Conservation (phyloP, 1,140 invertebrate genomes). For the Musca vetustissima region DNA sequence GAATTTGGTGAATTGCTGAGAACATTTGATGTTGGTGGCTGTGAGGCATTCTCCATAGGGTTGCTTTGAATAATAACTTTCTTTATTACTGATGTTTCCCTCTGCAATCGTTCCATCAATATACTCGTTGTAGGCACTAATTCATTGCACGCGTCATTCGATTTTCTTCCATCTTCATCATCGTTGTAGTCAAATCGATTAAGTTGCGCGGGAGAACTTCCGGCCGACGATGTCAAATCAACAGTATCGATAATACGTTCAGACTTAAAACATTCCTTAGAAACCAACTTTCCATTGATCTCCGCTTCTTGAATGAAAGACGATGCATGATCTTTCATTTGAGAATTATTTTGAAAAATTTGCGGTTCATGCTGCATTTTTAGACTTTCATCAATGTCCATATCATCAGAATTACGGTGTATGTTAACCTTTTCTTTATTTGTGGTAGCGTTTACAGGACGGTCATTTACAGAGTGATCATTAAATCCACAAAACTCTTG, state of each 20-base stretch:
- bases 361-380: constrained; percentile 48
- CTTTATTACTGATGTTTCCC: constrained; percentile 28
- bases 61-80: constrained; percentile 13
- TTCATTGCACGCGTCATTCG: too few species aligned
- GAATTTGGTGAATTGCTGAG: background rate
- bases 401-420: constrained; percentile 49
- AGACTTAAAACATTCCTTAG: constrained; percentile 20
- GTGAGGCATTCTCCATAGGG: background rate
- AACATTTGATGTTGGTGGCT: background rate
- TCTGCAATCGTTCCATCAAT: constrained; percentile 28
- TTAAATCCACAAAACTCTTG: constrained; percentile 45
- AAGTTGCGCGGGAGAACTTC: constrained; percentile 41
- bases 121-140: constrained; percentile 6
- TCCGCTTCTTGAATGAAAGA: background rate
- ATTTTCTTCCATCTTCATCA: background rate
- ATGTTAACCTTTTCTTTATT: background rate
- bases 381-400: constrained; percentile 51
- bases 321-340: background rate
- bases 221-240: constrained; percentile 47
- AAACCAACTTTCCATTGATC: background rate
- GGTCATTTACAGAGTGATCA: constrained; percentile 26
- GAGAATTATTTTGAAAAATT: constrained; percentile 46
- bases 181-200: constrained; percentile 35
- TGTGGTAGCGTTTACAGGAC: background rate
- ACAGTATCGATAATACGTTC: constrained; percentile 46